Evolutionary conservation across 2,113 vertebrate genomes (phyloP), one percentile per base, ranked within the genome.

Genomic region (Petrocephalus zakoni): DNA sequence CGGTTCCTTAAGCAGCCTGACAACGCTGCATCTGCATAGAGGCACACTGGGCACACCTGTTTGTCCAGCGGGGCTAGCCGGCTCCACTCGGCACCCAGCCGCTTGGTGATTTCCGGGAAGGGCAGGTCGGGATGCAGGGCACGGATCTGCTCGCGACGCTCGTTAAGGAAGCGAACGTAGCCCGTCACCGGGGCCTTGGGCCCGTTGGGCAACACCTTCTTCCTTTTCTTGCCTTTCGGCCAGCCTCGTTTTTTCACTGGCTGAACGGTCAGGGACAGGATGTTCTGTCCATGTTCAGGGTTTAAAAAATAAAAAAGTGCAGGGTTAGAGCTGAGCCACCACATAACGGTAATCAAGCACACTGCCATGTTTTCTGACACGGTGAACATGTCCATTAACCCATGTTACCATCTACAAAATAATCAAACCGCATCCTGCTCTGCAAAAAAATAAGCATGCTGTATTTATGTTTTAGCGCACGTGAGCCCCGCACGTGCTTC

Each of bases 181-280:
- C 98, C 98, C 0, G 98, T 99, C 56, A 99, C 97, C 0, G 98
- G 98, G 1, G 98, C 98, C 90, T 99, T 99, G n/a, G 98, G 98
- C 8, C 98, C 98, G 0, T 99, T 99, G 1, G 98, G 98, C 7
- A 99, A 95, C 42, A 99, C 96, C 95, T 99, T 99, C 96, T 99
- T 99, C 88, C 98, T 96, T 93, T 99, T 99, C 95, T 99, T 99
- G 61, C 98, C 98, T 90, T 99, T 99, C 0, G 98, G 98, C 98
- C 98, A 99, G 56, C 98, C 98, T 52, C 98, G 95, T 92, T 99
- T 99, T 95, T 98, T 99, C 90, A 97, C 96, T 0, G 98, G 98
- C 97, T 99, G 93, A 9, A 91, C 34, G 78, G 85, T 88, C 88
- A 86, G 52, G 13, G 7, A 83, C 68, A 87, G 56, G 22, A 81